Evolutionary conservation across 1,140 invertebrate genomes (phyloP), one percentile per base, ranked within the genome.

Genomic region (Aphelinus atriplicis): DNA sequence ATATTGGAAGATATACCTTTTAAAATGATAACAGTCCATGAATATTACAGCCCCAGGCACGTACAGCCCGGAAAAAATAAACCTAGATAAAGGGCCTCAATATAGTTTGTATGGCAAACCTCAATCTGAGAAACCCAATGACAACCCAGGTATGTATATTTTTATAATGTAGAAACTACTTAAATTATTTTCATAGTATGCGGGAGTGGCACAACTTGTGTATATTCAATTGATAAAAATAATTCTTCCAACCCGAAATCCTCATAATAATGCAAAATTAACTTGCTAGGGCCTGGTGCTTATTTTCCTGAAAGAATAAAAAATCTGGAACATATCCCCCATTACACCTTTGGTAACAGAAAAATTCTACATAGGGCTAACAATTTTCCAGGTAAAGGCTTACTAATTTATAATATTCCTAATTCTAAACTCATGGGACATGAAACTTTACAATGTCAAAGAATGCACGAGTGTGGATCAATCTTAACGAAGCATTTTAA

Each of bases 1-100:
- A 26, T 26, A 26, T 26, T 26, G 26, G 26, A 26, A 26, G 26
- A 26, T 26, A 26, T 26, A 26, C 26, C 26, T 26, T 26, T 26
- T 26, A 26, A 26, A 26, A 26, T 26, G 26, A 26, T 26, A 26
- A 26, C 26, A 26, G 26, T 26, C 26, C 26, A 26, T 26, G 26
- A 26, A 26, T 26, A 26, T 26, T 26, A 26, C 26, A 82, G 93
- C 88, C 2, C 91, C 91, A 9, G 90, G 90, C 78, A 87, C 87
- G 9, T 91, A 91, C 77, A 82, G 88, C 78, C 92, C 93, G 6
- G 92, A 94, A 83, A 90, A 91, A 77, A 85, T 88, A 47, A 90
- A 91, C 63, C 80, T 89, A 77, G 90, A 91, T 77, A 86, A 86
- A 68, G 88, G 89, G 47, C 91, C 91, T 1, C 88, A 89, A 71